Percentiles rank a stretch among this genome's conserved stretches.
Evolutionary conservation across 2,797 vertebrate species (phyloP).

Genomic region (Paratrypauchen microcephalus): DNA sequence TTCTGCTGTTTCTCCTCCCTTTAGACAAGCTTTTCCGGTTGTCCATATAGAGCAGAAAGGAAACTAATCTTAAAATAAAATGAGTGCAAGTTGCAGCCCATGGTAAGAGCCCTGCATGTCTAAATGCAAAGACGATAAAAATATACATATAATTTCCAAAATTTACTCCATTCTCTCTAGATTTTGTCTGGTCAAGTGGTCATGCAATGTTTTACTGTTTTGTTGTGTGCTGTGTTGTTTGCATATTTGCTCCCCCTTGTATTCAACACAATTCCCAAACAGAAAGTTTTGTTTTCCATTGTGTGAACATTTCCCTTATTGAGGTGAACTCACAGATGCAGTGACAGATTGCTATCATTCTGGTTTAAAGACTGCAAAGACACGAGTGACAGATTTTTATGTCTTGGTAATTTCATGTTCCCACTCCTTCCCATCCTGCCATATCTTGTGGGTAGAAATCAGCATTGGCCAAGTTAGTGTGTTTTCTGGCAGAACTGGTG

Average conservation of each 20-base stretch:
- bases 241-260: slow-evolving; percentile 60
- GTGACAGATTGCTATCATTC: slow-evolving; percentile 66
- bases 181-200: background rate
- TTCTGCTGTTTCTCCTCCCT: too few species aligned
- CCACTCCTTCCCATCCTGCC: slow-evolving; percentile 12
- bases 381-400: slow-evolving; percentile 60
- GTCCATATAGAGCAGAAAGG: background rate
- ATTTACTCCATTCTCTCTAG: background rate
- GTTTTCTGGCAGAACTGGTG: too few species aligned
- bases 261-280: slow-evolving; percentile 63
- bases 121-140: background rate
- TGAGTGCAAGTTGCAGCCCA: background rate
- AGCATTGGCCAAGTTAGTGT: slow-evolving; percentile 32
- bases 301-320: slow-evolving; percentile 57
- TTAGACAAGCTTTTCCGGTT: background rate
- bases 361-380: slow-evolving; percentile 43
- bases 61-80: background rate
- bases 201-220: slow-evolving; percentile 20
- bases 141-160: too few species aligned
- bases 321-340: slow-evolving; percentile 59
- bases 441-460: slow-evolving; percentile 10
- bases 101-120: background rate
- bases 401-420: slow-evolving; percentile 56
- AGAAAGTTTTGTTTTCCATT: slow-evolving; percentile 54
- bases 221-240: slow-evolving; percentile 27